Base-by-base conservation (phyloP, 1,140 invertebrate genomes). In the Pollicipes pollicipes region DNA sequence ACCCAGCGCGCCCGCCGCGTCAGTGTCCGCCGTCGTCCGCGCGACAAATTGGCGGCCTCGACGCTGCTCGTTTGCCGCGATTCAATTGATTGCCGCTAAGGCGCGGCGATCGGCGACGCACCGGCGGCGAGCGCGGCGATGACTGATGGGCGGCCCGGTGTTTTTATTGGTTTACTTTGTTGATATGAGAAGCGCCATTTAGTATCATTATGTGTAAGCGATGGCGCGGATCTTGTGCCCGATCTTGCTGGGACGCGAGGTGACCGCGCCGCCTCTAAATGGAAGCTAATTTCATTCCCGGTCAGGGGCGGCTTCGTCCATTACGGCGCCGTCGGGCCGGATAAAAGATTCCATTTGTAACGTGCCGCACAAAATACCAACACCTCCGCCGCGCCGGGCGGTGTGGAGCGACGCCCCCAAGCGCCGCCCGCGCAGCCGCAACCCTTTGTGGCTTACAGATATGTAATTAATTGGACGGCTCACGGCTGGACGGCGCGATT, bases 291-390 rank as follows among this genome's bases (percentile, higher is more conserved):
- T 58, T 58, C 45, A 58, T 58, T 58, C 45, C 45, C 45, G 45
- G 45, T 58, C 45, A 58, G 45, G 45, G 45, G 45, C 45, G 45
- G 21, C 45, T 10, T 21, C 6, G 17, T 21, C 45, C 45, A 58
- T 58, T 58, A 58, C 45, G 13, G 24, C 45, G 24, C 45, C 45
- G 45, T 58, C 45, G 13, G 45, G 13, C 13, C 45, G 45, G 45
- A 58, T 58, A 58, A 58, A 58, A 58, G 45, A 58, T 58, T 58
- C 45, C 45, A 58, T 58, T 58, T 58, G 45, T 58, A 21, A 58
- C 13, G 13, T 10, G 45, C 13, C 45, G 21, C 45, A 58, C 45
- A 58, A 58, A 58, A 58, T 58, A 58, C 45, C 45, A 58, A 58
- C 45, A 58, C 45, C 45, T 58, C 45, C 6, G 45, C 13, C 13